These are phyloP conservation scores for Limnephilus auricula DNA, from an alignment of 2,888 invertebrate genomes.

Conservation along the genomic window DNA sequence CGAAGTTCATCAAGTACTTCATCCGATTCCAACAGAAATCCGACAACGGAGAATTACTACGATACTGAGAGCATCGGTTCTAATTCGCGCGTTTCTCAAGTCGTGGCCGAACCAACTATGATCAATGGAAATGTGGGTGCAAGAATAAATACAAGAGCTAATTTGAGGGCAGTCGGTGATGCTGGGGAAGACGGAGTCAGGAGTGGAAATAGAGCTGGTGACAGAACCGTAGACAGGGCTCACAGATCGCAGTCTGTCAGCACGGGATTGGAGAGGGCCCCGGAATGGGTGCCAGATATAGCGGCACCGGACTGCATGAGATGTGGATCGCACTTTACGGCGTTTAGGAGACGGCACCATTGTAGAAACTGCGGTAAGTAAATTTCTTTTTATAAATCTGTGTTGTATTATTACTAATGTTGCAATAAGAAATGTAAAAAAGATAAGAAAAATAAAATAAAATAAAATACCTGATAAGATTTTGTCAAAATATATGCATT, in stretches of 20 bases:
- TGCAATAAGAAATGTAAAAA: background rate
- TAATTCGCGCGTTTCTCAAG: conserved; percentile 18
- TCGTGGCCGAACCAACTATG: background rate
- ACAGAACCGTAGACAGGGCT: conserved; percentile 31
- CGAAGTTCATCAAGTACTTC: conserved; percentile 53
- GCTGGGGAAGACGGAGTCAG: background rate
- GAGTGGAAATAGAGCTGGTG: background rate
- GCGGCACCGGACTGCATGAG: conserved; percentile 95
- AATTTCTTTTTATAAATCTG: background rate
- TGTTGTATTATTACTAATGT: too few relatives aligned
- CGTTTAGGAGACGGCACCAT: conserved; percentile 96
- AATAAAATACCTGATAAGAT: too few relatives aligned
- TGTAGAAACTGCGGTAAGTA: conserved; percentile 93
- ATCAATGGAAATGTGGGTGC: conserved; percentile 26
- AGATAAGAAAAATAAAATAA: too few relatives aligned
- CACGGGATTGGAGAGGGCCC: conserved; percentile 76
- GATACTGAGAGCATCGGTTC: conserved; percentile 28
- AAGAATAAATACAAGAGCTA: conserved; percentile 29
- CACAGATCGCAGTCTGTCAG: conserved; percentile 67
- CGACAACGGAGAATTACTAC: background rate
- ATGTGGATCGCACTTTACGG: conserved; percentile 94
- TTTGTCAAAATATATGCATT: too few relatives aligned
- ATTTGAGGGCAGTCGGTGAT: background rate
- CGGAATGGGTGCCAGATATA: conserved; percentile 97
- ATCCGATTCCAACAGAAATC: conserved; percentile 37